phyloP scores from a whole-genome alignment of 2,797 vertebrate species.

The Xenops minutus region DNA sequence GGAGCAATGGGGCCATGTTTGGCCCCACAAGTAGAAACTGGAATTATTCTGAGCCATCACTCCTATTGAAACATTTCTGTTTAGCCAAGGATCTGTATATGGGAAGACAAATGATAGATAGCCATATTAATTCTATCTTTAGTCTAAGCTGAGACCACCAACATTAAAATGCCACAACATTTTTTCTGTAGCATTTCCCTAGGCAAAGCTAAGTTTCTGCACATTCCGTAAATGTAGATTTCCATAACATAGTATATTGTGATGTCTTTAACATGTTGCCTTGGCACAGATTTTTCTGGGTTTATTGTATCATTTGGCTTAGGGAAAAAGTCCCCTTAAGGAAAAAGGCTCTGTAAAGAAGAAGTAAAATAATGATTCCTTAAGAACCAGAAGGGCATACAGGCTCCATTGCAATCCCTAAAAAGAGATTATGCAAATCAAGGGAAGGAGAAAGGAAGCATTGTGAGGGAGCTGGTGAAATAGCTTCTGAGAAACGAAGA shows the following conservation, averaged over 20 bases:
- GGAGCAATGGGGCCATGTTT: background rate
- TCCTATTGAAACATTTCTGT: background rate
- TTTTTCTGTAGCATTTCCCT: background rate
- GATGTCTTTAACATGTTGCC: conserved; percentile 12
- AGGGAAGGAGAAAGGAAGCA: background rate
- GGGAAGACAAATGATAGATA: background rate
- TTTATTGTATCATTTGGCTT: background rate
- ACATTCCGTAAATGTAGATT: background rate
- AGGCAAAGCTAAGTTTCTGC: background rate
- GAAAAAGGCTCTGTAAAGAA: background rate
- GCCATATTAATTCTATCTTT: background rate
- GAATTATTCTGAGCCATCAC: background rate
- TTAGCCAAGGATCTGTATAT: background rate
- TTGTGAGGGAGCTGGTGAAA: background rate
- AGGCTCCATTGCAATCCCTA: background rate
- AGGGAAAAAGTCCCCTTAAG: background rate
- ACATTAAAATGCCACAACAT: background rate
- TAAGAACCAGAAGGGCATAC: background rate
- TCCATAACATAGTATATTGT: background rate
- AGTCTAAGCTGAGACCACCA: background rate
- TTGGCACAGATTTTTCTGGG: conserved; percentile 4
- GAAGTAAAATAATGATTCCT: background rate
- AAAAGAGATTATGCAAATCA: conserved; percentile 19
- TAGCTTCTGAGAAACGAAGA: background rate
- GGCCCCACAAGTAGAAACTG: background rate